Percentiles rank a stretch among this genome's conserved stretches.
Conservation (phyloP, 2,797 vertebrate species). For the Acridotheres tristis region DNA sequence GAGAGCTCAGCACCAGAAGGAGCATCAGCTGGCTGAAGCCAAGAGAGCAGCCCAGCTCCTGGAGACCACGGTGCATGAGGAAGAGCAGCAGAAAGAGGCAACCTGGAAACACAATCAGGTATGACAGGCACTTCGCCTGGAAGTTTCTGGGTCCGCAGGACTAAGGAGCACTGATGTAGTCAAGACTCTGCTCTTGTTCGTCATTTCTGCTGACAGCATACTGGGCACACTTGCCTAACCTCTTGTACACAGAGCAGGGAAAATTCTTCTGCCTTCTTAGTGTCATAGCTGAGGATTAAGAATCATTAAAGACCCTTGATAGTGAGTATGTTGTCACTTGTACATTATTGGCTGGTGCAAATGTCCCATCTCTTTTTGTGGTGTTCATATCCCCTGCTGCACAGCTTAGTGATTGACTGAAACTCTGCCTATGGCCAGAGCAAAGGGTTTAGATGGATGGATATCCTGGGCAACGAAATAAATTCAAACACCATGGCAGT, state of each 20-base stretch:
- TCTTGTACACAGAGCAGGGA: neutral
- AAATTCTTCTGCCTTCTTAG: neutral
- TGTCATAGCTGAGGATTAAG: neutral
- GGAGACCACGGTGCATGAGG: constrained; percentile 78
- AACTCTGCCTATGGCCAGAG: neutral
- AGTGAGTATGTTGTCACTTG: neutral
- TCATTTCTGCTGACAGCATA: neutral
- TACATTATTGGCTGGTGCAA: neutral
- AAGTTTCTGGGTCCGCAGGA: neutral
- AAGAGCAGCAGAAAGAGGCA: constrained; percentile 82
- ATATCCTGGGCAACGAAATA: neutral
- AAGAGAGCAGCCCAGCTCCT: constrained; percentile 76
- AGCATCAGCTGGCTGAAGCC: constrained; percentile 79
- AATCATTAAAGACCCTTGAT: neutral
- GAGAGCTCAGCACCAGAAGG: constrained; percentile 76
- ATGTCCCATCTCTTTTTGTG: neutral
- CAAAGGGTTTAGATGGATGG: neutral
- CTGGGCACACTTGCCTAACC: neutral
- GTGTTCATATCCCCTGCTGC: neutral
- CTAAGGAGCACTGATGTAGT: neutral
- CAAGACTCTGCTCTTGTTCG: neutral
- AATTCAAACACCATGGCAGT: neutral
- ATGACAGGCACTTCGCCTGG: neutral
- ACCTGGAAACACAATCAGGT: constrained; percentile 88
- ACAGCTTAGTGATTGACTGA: neutral